phyloP scores from a whole-genome alignment of 2,797 vertebrate genomes.

The Allobates femoralis region DNA sequence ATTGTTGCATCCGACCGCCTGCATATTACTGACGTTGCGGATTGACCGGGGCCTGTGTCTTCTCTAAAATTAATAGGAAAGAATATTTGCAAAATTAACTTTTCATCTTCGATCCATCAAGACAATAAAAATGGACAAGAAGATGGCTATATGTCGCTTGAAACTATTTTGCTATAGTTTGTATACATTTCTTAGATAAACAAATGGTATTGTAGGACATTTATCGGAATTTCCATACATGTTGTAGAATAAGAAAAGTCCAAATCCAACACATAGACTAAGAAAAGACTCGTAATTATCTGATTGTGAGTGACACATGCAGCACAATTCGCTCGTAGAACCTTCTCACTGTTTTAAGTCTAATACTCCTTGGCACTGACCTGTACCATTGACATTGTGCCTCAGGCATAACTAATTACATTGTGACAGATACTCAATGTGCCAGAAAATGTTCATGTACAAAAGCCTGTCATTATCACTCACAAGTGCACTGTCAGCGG shows the following conservation, averaged over 20 bases:
- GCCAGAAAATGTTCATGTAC: slow-evolving; percentile 8
- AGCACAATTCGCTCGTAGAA: neutral
- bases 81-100: too few relatives aligned
- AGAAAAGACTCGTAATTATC: neutral
- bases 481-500: slow-evolving; percentile 29
- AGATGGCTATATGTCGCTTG: neutral
- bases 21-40: too few relatives aligned
- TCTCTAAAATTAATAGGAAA: too few relatives aligned
- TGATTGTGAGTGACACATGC: neutral
- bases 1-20: too few relatives aligned
- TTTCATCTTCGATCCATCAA: too few relatives aligned
- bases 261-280: neutral
- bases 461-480: neutral
- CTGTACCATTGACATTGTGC: neutral
- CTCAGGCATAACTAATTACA: slow-evolving; percentile 33
- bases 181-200: too few relatives aligned
- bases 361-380: neutral
- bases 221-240: neutral
- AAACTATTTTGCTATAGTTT: neutral
- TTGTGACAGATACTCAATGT: slow-evolving; percentile 36
- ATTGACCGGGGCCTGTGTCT: too few relatives aligned
- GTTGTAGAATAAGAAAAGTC: neutral
- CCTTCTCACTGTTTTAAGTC: neutral
- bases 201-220: neutral
- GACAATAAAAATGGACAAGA: too few relatives aligned